Conservation (phyloP, 2,888 invertebrate species). For the Seladonia tumulorum region DNA sequence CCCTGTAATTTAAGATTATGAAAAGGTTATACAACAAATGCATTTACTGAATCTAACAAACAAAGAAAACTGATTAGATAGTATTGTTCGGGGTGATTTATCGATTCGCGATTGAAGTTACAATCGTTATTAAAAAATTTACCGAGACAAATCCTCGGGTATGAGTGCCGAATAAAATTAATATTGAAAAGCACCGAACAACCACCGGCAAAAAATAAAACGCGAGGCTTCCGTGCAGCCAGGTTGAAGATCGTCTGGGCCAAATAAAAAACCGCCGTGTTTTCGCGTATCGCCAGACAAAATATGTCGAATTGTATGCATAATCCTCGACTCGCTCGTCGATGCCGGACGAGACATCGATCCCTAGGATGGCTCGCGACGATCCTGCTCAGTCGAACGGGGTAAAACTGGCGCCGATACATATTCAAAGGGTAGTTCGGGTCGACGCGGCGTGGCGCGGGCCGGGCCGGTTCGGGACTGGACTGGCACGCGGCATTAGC, state of each 20-base stretch:
- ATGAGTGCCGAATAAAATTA: neutral
- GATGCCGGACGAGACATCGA: conserved; percentile 18
- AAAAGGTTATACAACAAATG: too few species aligned
- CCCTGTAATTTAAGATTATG: neutral
- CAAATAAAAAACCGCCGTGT: neutral
- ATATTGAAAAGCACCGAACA: neutral
- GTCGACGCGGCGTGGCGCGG: conserved; percentile 20
- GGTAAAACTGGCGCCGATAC: conserved; percentile 71
- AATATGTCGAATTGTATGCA: conserved; percentile 14
- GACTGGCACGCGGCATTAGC: conserved; percentile 73
- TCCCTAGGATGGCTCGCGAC: conserved; percentile 33
- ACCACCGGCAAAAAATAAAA: neutral
- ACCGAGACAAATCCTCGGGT: neutral
- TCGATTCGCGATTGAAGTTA: too few species aligned
- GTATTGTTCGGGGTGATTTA: too few species aligned
- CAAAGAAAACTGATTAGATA: too few species aligned
- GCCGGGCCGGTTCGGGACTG: conserved; percentile 28
- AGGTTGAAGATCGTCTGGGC: neutral
- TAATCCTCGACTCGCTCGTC: conserved; percentile 39
- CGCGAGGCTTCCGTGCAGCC: neutral
- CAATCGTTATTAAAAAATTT: neutral
- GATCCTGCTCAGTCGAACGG: conserved; percentile 24
- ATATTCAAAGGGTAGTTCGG: conserved; percentile 75
- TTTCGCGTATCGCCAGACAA: neutral
- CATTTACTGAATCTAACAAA: too few species aligned